Base-by-base conservation (phyloP, 2,113 vertebrate genomes). In the Spea multiplicata region DNA sequence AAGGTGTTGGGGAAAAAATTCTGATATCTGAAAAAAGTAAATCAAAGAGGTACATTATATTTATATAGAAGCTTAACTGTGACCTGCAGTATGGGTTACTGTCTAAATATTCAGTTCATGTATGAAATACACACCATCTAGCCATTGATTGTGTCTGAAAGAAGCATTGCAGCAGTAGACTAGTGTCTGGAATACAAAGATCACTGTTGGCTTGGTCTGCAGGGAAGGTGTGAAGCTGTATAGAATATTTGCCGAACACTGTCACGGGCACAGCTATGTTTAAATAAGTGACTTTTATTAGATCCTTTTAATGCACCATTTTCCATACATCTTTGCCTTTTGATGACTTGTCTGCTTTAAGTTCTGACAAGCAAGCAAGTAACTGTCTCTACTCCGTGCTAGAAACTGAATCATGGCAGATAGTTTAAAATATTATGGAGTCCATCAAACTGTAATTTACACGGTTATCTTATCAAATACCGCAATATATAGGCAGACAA, bases 211-310 rank as follows among this genome's bases (percentile, higher is more conserved):
- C 55, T 48, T 17, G 45, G 12, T 61, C 66, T 14, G 17, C 53
- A 49, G 44, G 17, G 68, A 14, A 67, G 30, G 66, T 77, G 9
- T 48, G 67, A 70, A 48, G n/a, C 44, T 12, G n/a, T 77, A 62
- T 70, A 62, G 55, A 62, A 44, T 30, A 30, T 30, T 30, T 30
- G 52, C 44, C 13, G 46, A n/a, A 77, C 30, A 77, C 44, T 70
- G 75, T 62, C 14, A 77, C 8, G 16, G 49, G 66, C 45, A 44
- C 45, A 6, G 53, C 52, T 76, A 77, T 77, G 75, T 62, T 77
- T 77, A 77, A 69, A 77, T 69, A 49, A 44, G 57, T 62, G 55
- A 45, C 12, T 75, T 75, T 75, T 75, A 75, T 75, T 66, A 6
- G 45, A 49, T 45, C 66, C 48, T 68, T 62, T 77, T 45, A 77